A percentile compares a stretch with the other conserved stretches of the same genome.
Evolutionary conservation across 1,140 invertebrate genomes (phyloP).

Genomic region (Drosophila ironensis): DNA sequence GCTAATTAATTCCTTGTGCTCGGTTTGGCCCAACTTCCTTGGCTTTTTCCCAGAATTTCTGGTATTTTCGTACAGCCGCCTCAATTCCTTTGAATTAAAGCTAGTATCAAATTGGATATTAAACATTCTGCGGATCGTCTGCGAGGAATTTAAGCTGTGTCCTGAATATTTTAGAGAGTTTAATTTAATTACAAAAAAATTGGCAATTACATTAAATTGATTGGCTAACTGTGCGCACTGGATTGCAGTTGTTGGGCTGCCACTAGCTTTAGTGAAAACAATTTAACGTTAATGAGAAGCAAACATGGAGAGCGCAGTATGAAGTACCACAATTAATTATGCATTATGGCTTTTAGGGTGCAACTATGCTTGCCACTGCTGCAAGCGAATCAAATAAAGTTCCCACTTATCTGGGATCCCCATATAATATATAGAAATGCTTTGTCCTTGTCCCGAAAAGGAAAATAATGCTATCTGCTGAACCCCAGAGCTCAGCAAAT

Average conservation of each 20-base stretch:
- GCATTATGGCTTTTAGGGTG: slow-evolving; percentile 17
- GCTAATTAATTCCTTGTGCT: slow-evolving; percentile 50
- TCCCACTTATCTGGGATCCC: slow-evolving; percentile 7
- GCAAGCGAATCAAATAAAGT: slow-evolving; percentile 15
- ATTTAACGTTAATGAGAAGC: slow-evolving; percentile 37
- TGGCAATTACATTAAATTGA: slow-evolving; percentile 20
- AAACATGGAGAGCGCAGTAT: slow-evolving; percentile 18
- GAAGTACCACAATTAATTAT: slow-evolving; percentile 42
- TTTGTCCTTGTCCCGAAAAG: slow-evolving; percentile 1
- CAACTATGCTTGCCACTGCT: not conserved
- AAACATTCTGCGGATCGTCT: not conserved
- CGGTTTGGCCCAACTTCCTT: slow-evolving; percentile 11
- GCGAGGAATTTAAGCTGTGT: not conserved
- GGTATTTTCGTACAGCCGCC: not conserved
- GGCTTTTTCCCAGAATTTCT: slow-evolving; percentile 16
- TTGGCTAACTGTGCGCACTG: slow-evolving; percentile 1
- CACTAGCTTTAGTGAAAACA: slow-evolving; percentile 31
- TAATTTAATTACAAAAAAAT: slow-evolving; percentile 8
- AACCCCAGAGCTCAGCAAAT: slow-evolving; percentile 6
- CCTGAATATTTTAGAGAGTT: slow-evolving; percentile 9
- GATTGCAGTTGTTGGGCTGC: slow-evolving; percentile 7
- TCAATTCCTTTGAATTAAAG: slow-evolving; percentile 10
- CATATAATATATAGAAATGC: slow-evolving; percentile 18
- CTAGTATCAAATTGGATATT: slow-evolving; percentile 2
- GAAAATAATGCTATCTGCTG: not conserved